phyloP scores from a whole-genome alignment of 2,113 vertebrate species.

The Cephalopholis sonnerati region DNA sequence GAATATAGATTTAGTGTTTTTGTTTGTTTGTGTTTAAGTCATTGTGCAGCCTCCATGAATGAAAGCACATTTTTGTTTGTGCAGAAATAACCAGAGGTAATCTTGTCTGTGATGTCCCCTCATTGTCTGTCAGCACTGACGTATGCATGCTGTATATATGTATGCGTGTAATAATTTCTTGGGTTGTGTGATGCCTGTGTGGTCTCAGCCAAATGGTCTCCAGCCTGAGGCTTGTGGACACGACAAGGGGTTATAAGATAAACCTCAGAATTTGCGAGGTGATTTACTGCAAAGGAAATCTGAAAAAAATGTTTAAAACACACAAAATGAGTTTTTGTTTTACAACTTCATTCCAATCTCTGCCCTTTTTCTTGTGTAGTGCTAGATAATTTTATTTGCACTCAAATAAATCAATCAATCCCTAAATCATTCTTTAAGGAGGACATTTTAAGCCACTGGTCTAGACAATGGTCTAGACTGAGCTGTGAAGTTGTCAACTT shows the following conservation, averaged over 20 bases:
- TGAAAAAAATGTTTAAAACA: not conserved
- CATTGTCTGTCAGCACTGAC: not conserved
- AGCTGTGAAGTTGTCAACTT: not conserved
- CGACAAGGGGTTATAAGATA: not conserved
- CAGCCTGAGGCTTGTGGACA: not conserved
- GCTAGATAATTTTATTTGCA: not conserved
- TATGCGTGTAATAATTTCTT: not conserved
- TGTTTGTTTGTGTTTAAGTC: constrained; percentile 30
- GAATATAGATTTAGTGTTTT: constrained; percentile 9
- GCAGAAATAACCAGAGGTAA: not conserved
- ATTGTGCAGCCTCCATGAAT: not conserved
- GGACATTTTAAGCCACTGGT: too few relatives aligned
- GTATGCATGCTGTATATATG: not conserved
- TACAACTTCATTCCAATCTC: too few relatives aligned
- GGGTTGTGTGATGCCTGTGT: not conserved
- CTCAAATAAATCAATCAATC: too few relatives aligned
- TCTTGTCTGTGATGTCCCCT: not conserved
- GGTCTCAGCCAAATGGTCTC: not conserved
- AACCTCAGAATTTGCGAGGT: not conserved
- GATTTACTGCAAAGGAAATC: not conserved
- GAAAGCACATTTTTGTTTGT: constrained; percentile 5
- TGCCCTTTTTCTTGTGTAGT: not conserved
- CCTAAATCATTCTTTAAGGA: too few relatives aligned
- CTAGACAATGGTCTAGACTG: too few relatives aligned
- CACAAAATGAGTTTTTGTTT: too few relatives aligned